Base-by-base conservation (phyloP, 35 echinoderm and acorn worm genomes). In the Patiria miniata region DNA sequence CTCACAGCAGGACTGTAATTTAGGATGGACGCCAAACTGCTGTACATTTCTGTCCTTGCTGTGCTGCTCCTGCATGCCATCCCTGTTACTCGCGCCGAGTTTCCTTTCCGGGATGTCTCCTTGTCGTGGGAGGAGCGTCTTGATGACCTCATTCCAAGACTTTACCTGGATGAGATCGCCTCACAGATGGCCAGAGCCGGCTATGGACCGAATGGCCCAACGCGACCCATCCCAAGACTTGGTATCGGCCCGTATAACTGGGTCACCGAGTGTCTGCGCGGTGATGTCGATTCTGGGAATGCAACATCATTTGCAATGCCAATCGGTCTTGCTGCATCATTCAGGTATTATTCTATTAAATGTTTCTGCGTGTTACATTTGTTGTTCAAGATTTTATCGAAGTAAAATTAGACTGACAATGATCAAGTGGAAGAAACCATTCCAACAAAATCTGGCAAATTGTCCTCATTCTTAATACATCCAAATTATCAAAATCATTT, bases 261-360 rank as follows among this genome's bases (percentile, higher is more conserved):
- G 94, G 86, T 92, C 80, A 97, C 87, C 2, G 94, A 97, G 83
- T 97, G 94, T 77, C 42, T 97, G 32, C 77, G 83, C 21, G 94
- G 94, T 18, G 83, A 86, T 77, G 90, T 77, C 28, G 12, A 22
- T 15, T 82, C 90, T 38, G 94, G 94, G 21, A 86, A 92, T 78
- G 94, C 94, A 15, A 97, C 94, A 36, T 50, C 86, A 16, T 97
- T 89, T 56, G 90, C 94, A 19, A 77, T 92, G 61, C 85, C 94
- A 40, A 77, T 97, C 18, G 94, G 94, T 16, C 52, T 97, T 0
- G 85, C 94, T 82, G 94, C 94, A 36, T 40, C 86, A 18, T 97
- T 97, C 56, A 92, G 90, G 94, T 97, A 77, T 21, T 30, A 21
- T 14, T 47, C 4, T 47, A 47, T 12, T 12, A 47, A 47, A 47